phyloP scores from a whole-genome alignment of 1,140 invertebrate species.

The Anoplolepis gracilipes region DNA sequence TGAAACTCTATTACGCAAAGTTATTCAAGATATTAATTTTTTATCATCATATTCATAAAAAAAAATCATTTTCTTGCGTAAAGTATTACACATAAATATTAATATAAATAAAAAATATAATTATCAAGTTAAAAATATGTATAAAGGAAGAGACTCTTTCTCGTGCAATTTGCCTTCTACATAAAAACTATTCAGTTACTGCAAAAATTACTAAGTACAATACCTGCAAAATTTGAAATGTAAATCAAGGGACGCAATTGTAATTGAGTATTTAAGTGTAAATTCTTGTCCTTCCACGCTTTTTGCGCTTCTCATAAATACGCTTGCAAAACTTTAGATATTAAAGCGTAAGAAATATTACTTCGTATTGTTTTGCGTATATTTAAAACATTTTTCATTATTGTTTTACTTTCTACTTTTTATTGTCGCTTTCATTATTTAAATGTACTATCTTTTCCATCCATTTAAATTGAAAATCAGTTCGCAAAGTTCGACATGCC shows the following conservation, averaged over 20 bases:
- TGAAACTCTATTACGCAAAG: background rate
- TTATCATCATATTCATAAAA: background rate
- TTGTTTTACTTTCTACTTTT: background rate
- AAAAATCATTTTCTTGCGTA: background rate
- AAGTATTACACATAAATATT: too few species aligned
- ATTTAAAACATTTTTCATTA: background rate
- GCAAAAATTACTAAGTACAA: background rate
- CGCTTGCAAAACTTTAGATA: background rate
- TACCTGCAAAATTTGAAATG: constrained; percentile 21
- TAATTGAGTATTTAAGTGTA: background rate
- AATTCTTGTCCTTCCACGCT: constrained; percentile 2
- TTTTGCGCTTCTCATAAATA: background rate
- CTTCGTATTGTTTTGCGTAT: background rate
- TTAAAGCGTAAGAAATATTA: background rate
- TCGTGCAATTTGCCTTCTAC: background rate
- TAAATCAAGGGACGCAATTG: background rate
- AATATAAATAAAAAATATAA: too few species aligned
- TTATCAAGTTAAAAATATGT: too few species aligned
- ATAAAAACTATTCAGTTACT: background rate
- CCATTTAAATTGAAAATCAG: constrained; percentile 31
- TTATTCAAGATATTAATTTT: background rate
- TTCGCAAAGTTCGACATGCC: constrained; percentile 32
- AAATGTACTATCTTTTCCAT: background rate
- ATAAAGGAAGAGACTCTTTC: too few species aligned
- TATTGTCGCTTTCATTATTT: background rate